phyloP scores from a whole-genome alignment of 92 coral and sea anemone genomes.

The Epizoanthus stellaris region DNA sequence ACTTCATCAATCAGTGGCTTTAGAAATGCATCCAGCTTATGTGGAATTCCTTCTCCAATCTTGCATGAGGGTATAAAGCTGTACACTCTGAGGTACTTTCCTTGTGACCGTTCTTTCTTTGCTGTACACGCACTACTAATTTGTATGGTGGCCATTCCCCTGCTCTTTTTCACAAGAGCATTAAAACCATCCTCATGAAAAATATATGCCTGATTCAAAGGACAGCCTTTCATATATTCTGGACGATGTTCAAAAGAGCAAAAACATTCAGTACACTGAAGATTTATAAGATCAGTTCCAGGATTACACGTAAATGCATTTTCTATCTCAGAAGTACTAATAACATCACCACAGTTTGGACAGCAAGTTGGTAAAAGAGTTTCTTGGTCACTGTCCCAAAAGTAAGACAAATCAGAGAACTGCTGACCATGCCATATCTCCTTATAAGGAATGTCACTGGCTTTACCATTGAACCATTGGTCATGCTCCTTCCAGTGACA shows the following conservation, averaged over 20 bases:
- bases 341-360: constrained; percentile 60
- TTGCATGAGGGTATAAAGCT: constrained; percentile 64
- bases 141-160: constrained; percentile 68
- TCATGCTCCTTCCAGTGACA: constrained; percentile 65
- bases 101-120: constrained; percentile 49
- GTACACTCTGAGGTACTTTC: constrained; percentile 48
- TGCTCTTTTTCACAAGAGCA: constrained; percentile 58
- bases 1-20: constrained; percentile 73
- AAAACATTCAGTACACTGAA: constrained; percentile 61
- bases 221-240: constrained; percentile 51
- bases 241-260: constrained; percentile 47
- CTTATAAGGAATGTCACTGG: constrained; percentile 18
- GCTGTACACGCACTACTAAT: constrained; percentile 51
- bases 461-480: constrained; percentile 55
- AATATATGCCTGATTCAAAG: constrained; percentile 63
- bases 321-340: constrained; percentile 51
- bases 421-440: constrained; percentile 72
- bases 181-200: constrained; percentile 72
- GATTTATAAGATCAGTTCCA: constrained; percentile 17
- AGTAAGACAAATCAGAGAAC: constrained; percentile 66
- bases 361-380: constrained; percentile 61
- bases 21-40: constrained; percentile 72
- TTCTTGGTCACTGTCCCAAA: constrained; percentile 64
- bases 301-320: constrained; percentile 28
- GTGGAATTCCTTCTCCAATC: constrained; percentile 64